phyloP scores from a whole-genome alignment of 2,797 vertebrate genomes.

The Sphaeramia orbicularis region DNA sequence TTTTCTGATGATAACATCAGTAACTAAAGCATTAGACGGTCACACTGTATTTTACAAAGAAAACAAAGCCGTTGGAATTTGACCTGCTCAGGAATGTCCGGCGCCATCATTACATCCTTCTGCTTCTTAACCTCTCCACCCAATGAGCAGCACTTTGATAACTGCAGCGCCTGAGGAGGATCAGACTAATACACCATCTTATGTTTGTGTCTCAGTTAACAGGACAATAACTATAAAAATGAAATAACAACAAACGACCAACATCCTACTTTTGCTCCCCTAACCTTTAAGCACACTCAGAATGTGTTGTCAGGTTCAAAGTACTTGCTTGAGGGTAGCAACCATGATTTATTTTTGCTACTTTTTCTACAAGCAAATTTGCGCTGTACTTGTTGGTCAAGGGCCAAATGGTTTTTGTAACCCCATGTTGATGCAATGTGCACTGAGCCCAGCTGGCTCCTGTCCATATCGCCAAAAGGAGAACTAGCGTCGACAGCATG shows the following conservation, averaged over 20 bases:
- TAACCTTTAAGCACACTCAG: constrained; percentile 93
- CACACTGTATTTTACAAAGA: constrained; percentile 24
- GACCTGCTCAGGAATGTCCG: constrained; percentile 78
- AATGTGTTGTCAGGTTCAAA: constrained; percentile 80
- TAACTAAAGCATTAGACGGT: constrained; percentile 6
- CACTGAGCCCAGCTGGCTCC: constrained; percentile 76
- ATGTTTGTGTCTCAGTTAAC: constrained; percentile 87
- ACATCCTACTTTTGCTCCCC: constrained; percentile 90
- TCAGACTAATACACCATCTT: constrained; percentile 88
- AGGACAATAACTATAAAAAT: constrained; percentile 94
- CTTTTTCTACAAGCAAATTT: constrained; percentile 88
- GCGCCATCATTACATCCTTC: constrained; percentile 72
- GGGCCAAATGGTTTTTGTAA: constrained; percentile 83
- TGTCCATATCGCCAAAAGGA: constrained; percentile 81
- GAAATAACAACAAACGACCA: constrained; percentile 82
- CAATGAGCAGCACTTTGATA: constrained; percentile 85
- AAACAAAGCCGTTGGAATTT: constrained; percentile 66
- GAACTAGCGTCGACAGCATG: constrained; percentile 74
- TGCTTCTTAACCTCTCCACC: constrained; percentile 68
- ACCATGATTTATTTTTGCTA: constrained; percentile 66
- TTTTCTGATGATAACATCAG: not conserved
- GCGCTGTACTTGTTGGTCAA: constrained; percentile 88
- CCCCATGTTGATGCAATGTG: constrained; percentile 87
- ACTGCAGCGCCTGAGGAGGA: constrained; percentile 90
- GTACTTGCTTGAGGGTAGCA: constrained; percentile 90